These are phyloP conservation scores for Mactromeris polynyma DNA, from an alignment of 2,888 invertebrate species.

Conservation along the genomic window DNA sequence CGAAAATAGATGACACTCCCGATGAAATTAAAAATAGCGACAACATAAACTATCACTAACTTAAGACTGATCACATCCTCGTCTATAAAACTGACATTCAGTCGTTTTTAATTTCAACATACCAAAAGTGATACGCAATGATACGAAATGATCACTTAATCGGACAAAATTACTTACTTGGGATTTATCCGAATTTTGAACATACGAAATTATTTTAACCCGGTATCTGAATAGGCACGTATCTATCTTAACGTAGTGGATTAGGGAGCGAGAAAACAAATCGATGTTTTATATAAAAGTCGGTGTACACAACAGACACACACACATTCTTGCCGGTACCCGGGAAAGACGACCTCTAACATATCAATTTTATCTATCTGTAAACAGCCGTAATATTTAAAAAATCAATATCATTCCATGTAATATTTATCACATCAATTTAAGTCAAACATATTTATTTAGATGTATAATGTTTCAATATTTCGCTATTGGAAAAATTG, in stretches of 20 bases:
- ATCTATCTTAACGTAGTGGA: background rate
- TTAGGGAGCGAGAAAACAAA: background rate
- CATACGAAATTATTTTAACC: background rate
- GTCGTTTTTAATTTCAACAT: too few species aligned
- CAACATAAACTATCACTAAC: too few species aligned
- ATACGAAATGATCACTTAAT: too few species aligned
- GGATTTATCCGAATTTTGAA: background rate
- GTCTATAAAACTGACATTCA: too few species aligned
- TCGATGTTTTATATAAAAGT: background rate
- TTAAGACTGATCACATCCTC: too few species aligned
- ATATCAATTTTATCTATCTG: background rate
- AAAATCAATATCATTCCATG: background rate
- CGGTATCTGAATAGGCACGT: background rate
- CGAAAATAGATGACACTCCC: too few species aligned
- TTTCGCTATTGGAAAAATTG: background rate
- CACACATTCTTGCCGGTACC: background rate
- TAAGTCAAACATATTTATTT: background rate
- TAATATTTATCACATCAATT: slow-evolving; percentile 13
- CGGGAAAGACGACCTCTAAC: background rate
- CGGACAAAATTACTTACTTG: background rate
- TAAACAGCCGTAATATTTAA: background rate
- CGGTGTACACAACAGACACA: background rate
- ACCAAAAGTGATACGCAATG: too few species aligned
- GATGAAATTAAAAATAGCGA: too few species aligned
- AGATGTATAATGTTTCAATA: background rate